Evolutionary conservation across 2,113 vertebrate genomes (phyloP).

Genomic region (Leptodactylus fuscus): DNA sequence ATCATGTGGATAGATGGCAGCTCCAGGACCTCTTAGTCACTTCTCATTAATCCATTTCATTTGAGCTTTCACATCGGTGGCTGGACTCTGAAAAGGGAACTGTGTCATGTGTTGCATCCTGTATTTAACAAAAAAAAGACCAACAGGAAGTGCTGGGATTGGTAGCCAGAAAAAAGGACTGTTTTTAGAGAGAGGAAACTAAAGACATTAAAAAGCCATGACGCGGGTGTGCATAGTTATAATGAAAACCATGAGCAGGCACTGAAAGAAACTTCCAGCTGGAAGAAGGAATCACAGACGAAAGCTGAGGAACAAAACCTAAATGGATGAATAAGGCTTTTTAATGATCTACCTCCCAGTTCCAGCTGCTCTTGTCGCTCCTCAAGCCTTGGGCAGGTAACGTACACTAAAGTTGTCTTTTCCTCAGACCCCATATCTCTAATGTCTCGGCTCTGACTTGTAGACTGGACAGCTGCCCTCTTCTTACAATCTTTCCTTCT

Average conservation of each 20-base stretch:
- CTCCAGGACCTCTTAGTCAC: conserved; percentile 53
- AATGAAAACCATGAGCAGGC: conserved; percentile 58
- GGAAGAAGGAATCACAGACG: conserved; percentile 30
- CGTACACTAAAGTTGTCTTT: not conserved
- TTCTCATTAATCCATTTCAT: conserved; percentile 57
- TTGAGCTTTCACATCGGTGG: conserved; percentile 59
- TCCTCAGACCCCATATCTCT: not conserved
- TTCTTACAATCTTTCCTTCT: not conserved
- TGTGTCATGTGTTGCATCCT: conserved; percentile 61
- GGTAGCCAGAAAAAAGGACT: conserved; percentile 57
- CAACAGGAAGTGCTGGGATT: conserved; percentile 60
- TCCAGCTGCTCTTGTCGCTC: conserved; percentile 40
- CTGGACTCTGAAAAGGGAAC: conserved; percentile 58
- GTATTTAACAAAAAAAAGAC: conserved; percentile 60
- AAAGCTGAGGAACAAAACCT: conserved; percentile 22
- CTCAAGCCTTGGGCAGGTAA: conserved; percentile 52
- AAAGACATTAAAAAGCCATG: conserved; percentile 60
- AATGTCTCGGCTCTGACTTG: not conserved
- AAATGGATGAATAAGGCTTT: conserved; percentile 42
- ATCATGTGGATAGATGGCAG: conserved; percentile 38
- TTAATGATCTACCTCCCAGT: conserved; percentile 44
- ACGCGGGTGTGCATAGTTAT: conserved; percentile 53
- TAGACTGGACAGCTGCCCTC: conserved; percentile 5
- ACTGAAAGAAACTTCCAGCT: conserved; percentile 48
- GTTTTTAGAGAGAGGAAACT: conserved; percentile 61